Conservation (phyloP, 1,140 invertebrate species). For the Elymnias hypermnestra region DNA sequence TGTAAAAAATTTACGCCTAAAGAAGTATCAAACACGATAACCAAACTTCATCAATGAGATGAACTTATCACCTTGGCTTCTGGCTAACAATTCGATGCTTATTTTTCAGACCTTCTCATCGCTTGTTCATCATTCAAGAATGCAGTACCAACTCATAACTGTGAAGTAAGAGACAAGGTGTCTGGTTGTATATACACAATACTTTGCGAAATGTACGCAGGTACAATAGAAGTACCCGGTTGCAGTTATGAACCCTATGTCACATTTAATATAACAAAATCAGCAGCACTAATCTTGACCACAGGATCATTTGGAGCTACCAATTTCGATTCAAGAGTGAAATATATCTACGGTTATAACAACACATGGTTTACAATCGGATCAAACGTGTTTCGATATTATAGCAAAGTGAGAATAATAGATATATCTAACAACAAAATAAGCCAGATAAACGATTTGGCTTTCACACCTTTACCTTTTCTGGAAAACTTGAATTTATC, state of each 20-base stretch:
- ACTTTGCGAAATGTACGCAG: conserved; percentile 28
- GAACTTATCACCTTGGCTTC: too few relatives aligned
- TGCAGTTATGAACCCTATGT: conserved; percentile 32
- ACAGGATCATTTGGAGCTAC: conserved; percentile 48
- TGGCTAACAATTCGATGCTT: too few relatives aligned
- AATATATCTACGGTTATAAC: conserved; percentile 26
- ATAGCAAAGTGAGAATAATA: conserved; percentile 26
- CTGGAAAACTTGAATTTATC: conserved; percentile 43
- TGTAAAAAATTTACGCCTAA: too few relatives aligned
- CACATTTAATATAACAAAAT: conserved; percentile 37
- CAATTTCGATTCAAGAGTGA: conserved; percentile 51
- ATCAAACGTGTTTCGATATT: conserved; percentile 38
- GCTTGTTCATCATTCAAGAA: not conserved
- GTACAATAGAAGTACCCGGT: conserved; percentile 21
- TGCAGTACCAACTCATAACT: conserved; percentile 13
- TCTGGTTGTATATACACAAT: conserved; percentile 34
- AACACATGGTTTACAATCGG: conserved; percentile 39
- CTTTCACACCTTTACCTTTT: conserved; percentile 29
- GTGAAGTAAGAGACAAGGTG: conserved; percentile 21
- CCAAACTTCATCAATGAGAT: too few relatives aligned
- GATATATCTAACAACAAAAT: conserved; percentile 45
- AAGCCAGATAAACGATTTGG: conserved; percentile 27
- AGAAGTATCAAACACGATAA: too few relatives aligned
- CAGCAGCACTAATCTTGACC: conserved; percentile 21
- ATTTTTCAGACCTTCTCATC: conserved; percentile 17